These are phyloP conservation scores for Scolanthus callimorphus DNA, from an alignment of 92 coral and sea anemone genomes.

Conservation along the genomic window DNA sequence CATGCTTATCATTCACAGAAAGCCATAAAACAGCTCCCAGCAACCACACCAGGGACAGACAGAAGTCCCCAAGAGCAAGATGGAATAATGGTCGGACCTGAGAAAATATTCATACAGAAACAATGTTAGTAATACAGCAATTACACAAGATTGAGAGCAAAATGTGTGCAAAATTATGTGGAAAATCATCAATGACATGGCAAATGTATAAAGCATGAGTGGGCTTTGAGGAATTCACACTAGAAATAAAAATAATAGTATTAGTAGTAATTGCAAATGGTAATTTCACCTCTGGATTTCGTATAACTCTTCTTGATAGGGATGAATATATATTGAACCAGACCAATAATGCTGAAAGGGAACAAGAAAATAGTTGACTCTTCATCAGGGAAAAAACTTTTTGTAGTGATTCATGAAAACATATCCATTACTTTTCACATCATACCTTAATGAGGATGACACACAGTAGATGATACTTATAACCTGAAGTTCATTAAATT, in stretches of 20 bases:
- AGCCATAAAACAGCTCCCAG: conserved; percentile 63
- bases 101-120: not conserved
- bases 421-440: no score
- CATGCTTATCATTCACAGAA: not conserved
- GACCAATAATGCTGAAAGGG: conserved; percentile 63
- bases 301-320: conserved; percentile 47
- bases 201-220: not conserved
- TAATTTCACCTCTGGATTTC: conserved; percentile 61
- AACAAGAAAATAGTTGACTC: not conserved
- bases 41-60: conserved; percentile 69
- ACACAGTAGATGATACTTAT: not conserved
- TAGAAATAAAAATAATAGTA: no score
- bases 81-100: conserved; percentile 89
- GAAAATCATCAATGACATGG: no score
- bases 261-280: no score
- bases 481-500: not conserved
- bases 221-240: not conserved
- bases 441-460: not conserved
- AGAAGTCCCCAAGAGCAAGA: conserved; percentile 75
- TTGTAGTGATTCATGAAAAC: no score
- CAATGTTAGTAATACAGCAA: not conserved
- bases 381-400: no score
- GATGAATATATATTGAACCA: conserved; percentile 72
- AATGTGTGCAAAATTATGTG: no score
- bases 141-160: no score